Evolutionary conservation across 2,113 vertebrate species (phyloP).

Genomic region (Asarcornis scutulata): DNA sequence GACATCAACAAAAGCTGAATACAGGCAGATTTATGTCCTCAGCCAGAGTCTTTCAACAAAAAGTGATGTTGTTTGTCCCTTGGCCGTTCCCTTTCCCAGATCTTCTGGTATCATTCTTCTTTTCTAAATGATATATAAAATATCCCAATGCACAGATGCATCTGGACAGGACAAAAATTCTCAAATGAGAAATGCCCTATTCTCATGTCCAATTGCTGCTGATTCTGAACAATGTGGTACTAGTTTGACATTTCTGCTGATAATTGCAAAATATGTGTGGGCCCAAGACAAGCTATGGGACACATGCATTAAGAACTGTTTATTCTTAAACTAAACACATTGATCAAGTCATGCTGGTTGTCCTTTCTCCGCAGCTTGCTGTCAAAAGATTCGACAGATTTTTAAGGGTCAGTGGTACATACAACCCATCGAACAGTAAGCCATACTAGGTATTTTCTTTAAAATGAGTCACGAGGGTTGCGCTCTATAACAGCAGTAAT

Average conservation of each 20-base stretch:
- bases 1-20: background rate
- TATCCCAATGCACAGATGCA: background rate
- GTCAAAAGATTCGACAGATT: background rate
- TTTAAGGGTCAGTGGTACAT: background rate
- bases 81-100: background rate
- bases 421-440: background rate
- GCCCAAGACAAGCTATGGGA: background rate
- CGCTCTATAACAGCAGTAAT: background rate
- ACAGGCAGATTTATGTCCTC: background rate
- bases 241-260: background rate
- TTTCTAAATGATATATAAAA: background rate
- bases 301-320: background rate
- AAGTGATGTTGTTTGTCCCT: background rate
- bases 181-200: background rate
- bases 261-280: background rate
- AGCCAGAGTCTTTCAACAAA: background rate
- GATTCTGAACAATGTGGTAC: background rate
- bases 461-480: background rate
- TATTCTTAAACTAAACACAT: background rate
- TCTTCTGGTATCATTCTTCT: background rate
- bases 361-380: background rate
- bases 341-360: rapidly evolving
- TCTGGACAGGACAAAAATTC: background rate
- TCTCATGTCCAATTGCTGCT: background rate
- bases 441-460: background rate